Evolutionary conservation across 2,888 invertebrate genomes (phyloP).

Genomic region (Sphaerophoria rueppellii): DNA sequence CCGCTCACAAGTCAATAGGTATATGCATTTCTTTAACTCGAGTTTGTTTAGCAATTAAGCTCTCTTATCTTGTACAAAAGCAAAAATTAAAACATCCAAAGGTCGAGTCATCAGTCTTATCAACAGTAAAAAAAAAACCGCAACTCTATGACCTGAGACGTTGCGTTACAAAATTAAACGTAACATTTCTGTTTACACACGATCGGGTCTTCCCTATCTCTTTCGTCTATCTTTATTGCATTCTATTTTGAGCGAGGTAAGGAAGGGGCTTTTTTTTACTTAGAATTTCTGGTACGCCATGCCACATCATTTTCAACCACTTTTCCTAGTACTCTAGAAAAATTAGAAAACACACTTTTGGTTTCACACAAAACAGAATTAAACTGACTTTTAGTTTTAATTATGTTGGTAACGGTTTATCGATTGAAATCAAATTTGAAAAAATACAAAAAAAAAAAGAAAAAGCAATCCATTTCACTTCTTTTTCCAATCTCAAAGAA

Average conservation of each 20-base stretch:
- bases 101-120: background rate
- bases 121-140: background rate
- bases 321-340: background rate
- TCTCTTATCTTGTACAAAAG: no score
- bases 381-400: conserved; percentile 34
- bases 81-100: no score
- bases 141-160: background rate
- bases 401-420: conserved; percentile 28
- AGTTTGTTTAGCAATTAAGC: no score
- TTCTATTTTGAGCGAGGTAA: background rate
- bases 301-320: conserved; percentile 75
- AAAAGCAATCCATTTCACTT: background rate
- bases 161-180: background rate
- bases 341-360: conserved; percentile 30
- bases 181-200: background rate
- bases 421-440: conserved; percentile 31
- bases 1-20: no score
- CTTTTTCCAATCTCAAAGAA: conserved; percentile 14
- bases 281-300: conserved; percentile 78
- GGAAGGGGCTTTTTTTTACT: conserved; percentile 72
- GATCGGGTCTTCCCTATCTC: background rate
- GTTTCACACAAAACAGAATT: conserved; percentile 30
- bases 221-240: background rate
- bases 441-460: background rate
- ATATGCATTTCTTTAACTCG: no score